phyloP scores from a whole-genome alignment of 30 jellyfish, hydroid and myxozoan genomes.

The Haliclystus octoradiatus region DNA sequence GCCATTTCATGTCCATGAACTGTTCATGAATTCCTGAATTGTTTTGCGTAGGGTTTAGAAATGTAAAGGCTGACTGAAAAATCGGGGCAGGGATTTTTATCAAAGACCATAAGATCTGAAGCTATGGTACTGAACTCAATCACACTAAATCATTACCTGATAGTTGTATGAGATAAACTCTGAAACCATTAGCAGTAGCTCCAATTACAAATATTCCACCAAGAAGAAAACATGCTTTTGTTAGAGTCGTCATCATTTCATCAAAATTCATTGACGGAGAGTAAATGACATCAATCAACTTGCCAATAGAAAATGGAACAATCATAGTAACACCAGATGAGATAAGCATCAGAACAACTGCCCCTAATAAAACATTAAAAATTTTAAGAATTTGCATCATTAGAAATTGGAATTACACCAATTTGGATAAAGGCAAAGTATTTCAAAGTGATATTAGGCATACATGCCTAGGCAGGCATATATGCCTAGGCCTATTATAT shows the following conservation, averaged over 20 bases:
- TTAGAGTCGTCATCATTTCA: slow-evolving; percentile 64
- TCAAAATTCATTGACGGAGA: slow-evolving; percentile 36
- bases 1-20: no score
- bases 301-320: slow-evolving; percentile 95
- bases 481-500: no score
- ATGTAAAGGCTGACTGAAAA: no score
- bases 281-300: slow-evolving; percentile 79
- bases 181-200: slow-evolving; percentile 81
- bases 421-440: not conserved
- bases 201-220: slow-evolving; percentile 70
- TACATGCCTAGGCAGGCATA: not conserved
- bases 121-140: no score
- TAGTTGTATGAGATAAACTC: slow-evolving; percentile 82
- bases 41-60: no score
- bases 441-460: not conserved
- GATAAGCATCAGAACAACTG: slow-evolving; percentile 55
- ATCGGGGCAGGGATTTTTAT: no score
- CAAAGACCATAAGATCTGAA: no score
- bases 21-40: no score
- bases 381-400: not conserved
- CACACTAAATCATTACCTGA: slow-evolving; percentile 55
- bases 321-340: slow-evolving; percentile 89
- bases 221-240: slow-evolving; percentile 45
- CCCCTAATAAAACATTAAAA: slow-evolving; percentile 34
- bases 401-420: not conserved